Evolutionary conservation across 37 sponge, comb jelly and placozoan genomes (phyloP), one percentile per base, ranked within the genome.

Genomic region (Chondrosia reniformis): DNA sequence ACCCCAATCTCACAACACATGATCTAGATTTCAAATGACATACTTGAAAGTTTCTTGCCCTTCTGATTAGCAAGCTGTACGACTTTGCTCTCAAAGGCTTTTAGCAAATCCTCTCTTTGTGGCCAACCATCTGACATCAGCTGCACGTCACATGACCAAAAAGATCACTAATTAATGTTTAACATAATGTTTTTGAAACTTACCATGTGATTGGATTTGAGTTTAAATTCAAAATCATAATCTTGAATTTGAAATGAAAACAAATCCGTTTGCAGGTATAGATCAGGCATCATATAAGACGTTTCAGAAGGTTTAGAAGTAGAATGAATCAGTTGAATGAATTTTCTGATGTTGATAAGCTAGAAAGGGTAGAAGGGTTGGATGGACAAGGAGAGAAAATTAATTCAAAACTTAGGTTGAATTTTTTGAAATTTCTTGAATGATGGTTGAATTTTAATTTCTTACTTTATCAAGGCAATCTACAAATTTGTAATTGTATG

Each of bases 211-310:
- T 92, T 93, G 41, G 84, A 77, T 79, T 85, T 81, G 67, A 96
- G 81, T 72, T 90, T 93, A n/a, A 88, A 84, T 49, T 96, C 97
- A 64, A 93, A 94, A 17, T 77, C 76, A 66, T 96, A 84, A 46
- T 96, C 97, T 38, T 74, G 59, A 3, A 96, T 71, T 66, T 84
- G 80, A 38, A 92, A 80, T 2, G 84, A 31, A 10, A 87, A 45
- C 39, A 87, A 81, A 24, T 83, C 88, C 4, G 72, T 80, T 66
- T 82, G 67, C 45, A 89, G 22, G 22, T 79, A 46, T 19, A 94
- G 12, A 45, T 94, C 94, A 13, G 87, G 90, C 0, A 67, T 76
- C 22, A 94, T 46, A 21, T 84, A 25, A 22, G 76, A 63, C 0
- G 62, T 34, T n/a, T 1, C 54, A 0, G 49, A 12, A 41, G 78